A percentile compares a stretch with the other conserved stretches of the same genome.
Evolutionary conservation across 2,888 invertebrate genomes (phyloP).

Genomic region (Acleris holmiana): DNA sequence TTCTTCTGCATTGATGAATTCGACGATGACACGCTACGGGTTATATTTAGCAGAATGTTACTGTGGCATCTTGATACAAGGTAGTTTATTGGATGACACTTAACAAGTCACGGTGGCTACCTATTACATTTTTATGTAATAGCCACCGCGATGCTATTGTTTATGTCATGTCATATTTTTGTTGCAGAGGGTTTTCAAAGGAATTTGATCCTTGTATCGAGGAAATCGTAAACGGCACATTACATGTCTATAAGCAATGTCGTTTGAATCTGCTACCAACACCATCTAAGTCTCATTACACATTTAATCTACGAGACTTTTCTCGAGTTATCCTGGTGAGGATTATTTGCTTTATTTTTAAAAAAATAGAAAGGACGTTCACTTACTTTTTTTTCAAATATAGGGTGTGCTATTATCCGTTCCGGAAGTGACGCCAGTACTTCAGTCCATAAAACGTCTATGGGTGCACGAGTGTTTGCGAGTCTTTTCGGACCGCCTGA

Average conservation of each 20-base stretch:
- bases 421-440: slow-evolving; percentile 95
- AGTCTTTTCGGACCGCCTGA: slow-evolving; percentile 96
- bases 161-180: no score
- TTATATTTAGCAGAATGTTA: slow-evolving; percentile 95
- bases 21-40: slow-evolving; percentile 92
- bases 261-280: slow-evolving; percentile 93
- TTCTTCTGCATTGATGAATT: slow-evolving; percentile 95
- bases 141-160: no score
- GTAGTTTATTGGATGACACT: slow-evolving; percentile 60
- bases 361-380: neutral
- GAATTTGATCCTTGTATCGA: slow-evolving; percentile 97
- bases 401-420: slow-evolving; percentile 95
- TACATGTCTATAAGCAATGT: slow-evolving; percentile 94
- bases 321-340: slow-evolving; percentile 93
- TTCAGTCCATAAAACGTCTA: slow-evolving; percentile 93
- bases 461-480: slow-evolving; percentile 98
- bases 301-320: slow-evolving; percentile 97
- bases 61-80: slow-evolving; percentile 98
- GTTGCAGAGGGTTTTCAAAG: slow-evolving; percentile 93
- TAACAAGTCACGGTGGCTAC: no score
- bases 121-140: no score
- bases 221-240: slow-evolving; percentile 93
- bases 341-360: neutral
- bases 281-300: slow-evolving; percentile 96
- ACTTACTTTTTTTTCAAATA: slow-evolving; percentile 1